These are phyloP conservation scores for Hepsetus odoe DNA, from an alignment of 2,113 vertebrate species.

Conservation along the genomic window DNA sequence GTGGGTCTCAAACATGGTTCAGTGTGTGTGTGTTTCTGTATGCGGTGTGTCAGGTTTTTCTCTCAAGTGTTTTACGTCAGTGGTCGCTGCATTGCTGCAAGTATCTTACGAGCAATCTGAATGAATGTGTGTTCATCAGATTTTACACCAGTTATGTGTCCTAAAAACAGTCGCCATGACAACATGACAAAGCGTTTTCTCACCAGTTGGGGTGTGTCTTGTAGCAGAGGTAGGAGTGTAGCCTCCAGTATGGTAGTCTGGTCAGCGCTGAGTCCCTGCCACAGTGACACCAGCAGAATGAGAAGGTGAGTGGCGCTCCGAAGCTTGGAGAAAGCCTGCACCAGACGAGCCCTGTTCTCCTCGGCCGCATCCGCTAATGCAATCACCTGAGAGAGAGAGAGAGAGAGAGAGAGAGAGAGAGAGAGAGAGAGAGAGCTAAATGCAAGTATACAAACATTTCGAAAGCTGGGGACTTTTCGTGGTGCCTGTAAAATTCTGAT, in stretches of 20 bases:
- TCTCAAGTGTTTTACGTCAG: too few species aligned
- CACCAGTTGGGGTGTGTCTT: constrained; percentile 90
- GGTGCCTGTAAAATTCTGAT: too few species aligned
- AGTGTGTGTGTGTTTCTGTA: not conserved
- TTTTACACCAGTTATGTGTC: too few species aligned
- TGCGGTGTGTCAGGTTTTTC: not conserved
- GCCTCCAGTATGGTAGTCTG: constrained; percentile 88
- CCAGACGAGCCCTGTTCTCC: constrained; percentile 82
- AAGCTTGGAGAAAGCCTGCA: constrained; percentile 83
- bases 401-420: constrained; percentile 7
- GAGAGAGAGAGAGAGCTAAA: not conserved
- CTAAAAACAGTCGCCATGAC: too few species aligned
- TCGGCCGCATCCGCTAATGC: constrained; percentile 88
- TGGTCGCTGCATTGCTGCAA: too few species aligned
- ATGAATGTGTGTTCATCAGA: too few species aligned
- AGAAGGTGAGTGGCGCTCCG: constrained; percentile 86
- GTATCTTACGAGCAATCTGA: too few species aligned
- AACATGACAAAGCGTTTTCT: too few species aligned
- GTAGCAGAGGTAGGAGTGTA: constrained; percentile 84
- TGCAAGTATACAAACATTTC: not conserved
- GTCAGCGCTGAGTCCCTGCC: constrained; percentile 85
- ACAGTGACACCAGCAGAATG: constrained; percentile 85
- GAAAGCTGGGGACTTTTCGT: too few species aligned
- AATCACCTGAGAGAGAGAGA: constrained; percentile 79
- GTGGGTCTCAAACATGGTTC: too few species aligned